Percentiles rank a stretch among this genome's conserved stretches.
Evolutionary conservation across 2,888 invertebrate species (phyloP).

Genomic region (Luperina testacea): DNA sequence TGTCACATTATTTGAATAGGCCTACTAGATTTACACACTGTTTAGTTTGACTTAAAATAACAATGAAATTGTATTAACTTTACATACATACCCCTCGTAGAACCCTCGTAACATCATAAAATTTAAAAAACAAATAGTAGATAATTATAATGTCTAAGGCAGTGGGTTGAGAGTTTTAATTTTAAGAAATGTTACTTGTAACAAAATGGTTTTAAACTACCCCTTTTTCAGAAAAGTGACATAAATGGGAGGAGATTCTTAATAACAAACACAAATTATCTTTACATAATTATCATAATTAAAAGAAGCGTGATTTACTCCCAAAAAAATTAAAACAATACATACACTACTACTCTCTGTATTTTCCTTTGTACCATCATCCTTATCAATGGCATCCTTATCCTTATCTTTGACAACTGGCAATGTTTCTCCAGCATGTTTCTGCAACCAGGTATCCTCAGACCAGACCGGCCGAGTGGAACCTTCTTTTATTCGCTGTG

Average conservation of each 20-base stretch:
- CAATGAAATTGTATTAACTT: background rate
- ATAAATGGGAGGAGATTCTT: background rate
- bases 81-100: background rate
- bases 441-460: slow-evolving; percentile 99
- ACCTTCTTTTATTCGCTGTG: slow-evolving; percentile 98
- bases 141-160: background rate
- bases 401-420: slow-evolving; percentile 84
- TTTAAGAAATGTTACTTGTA: background rate
- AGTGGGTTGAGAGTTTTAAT: background rate
- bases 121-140: background rate
- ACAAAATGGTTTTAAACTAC: background rate
- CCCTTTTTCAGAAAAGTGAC: background rate
- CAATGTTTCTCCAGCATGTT: slow-evolving; percentile 98
- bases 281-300: background rate
- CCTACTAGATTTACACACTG: background rate
- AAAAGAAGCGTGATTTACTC: background rate
- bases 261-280: background rate
- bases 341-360: slow-evolving; percentile 72
- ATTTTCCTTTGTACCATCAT: slow-evolving; percentile 75
- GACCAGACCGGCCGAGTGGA: slow-evolving; percentile 99
- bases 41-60: background rate
- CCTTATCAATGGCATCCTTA: slow-evolving; percentile 72
- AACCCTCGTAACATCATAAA: background rate
- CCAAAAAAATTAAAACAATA: slow-evolving; percentile 5
- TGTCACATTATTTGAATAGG: background rate